A percentile compares a stretch with the other conserved stretches of the same genome.
Conservation (phyloP, 2,113 vertebrate species). For the Potamarius usumacintae region DNA sequence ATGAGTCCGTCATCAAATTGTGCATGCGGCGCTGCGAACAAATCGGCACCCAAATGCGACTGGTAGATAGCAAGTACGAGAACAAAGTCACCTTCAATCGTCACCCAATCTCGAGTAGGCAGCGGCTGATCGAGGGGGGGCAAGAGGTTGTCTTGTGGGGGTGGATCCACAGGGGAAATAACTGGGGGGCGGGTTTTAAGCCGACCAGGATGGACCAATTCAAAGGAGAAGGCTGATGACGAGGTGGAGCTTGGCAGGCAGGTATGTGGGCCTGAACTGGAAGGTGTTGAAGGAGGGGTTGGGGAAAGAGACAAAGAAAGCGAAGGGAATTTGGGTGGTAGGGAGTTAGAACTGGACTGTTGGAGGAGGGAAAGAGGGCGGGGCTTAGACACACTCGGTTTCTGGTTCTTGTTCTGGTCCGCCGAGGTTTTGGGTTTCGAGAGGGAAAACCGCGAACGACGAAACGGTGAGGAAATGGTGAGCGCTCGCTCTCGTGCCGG, state of each 20-base stretch:
- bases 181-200: conserved; percentile 62
- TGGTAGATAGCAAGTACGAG: conserved; percentile 85
- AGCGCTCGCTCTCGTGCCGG: conserved; percentile 70
- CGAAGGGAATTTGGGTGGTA: conserved; percentile 74
- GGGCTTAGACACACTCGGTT: conserved; percentile 63
- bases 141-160: conserved; percentile 78
- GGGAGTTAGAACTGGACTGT: conserved; percentile 74
- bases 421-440: conserved; percentile 67
- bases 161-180: conserved; percentile 66
- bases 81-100: conserved; percentile 85
- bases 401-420: conserved; percentile 78
- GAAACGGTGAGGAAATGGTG: conserved; percentile 77
- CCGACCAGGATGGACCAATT: conserved; percentile 67
- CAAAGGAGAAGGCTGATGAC: conserved; percentile 74
- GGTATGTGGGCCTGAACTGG: conserved; percentile 64
- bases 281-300: conserved; percentile 72
- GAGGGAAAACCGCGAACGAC: conserved; percentile 71
- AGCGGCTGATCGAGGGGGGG: conserved; percentile 80
- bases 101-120: conserved; percentile 82
- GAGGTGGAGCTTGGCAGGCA: conserved; percentile 72
- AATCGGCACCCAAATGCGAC: conserved; percentile 82
- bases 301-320: conserved; percentile 73
- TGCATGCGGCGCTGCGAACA: conserved; percentile 81
- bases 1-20: conserved; percentile 83
- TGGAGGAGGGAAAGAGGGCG: conserved; percentile 73